Base-by-base conservation (phyloP, 2,797 vertebrate species). In the Chrosomus eos region DNA sequence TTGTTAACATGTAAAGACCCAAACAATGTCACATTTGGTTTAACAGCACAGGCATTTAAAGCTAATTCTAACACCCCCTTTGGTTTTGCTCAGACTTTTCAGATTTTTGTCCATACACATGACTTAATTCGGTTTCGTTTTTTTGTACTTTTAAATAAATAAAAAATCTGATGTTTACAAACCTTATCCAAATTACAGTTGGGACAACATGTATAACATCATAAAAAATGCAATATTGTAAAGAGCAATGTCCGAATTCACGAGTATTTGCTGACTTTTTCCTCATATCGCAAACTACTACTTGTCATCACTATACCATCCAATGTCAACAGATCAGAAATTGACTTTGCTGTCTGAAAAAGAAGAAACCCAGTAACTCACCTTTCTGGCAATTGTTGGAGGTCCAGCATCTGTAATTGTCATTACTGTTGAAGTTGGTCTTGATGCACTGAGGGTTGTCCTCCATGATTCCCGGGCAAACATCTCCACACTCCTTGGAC, bases 371-470 rank as follows among this genome's bases (percentile, higher is more conserved):
- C 23, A 66, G 28, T n/a, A 53, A 51, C 96, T 96, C 96, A 99
- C 98, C 98, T 97, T 99, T 98, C 96, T 99, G 98, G 93, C 98
- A 99, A 89, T 96, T 97, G 89, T 94, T 96, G 31, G 97, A 96
- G 31, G 97, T 97, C 98, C 98, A 99, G 93, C 98, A 99, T 90
- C 97, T 97, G 91, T 96, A 96, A 91, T 96, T 96, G 84, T 95
- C 95, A 79, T 97, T 96, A 0, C 96, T 95, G 58, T 96, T 97
- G 89, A 97, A 96, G 58, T 90, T 94, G 0, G 97, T 99, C 94
- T 94, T 96, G 90, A 95, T 93, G 11, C 98, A 99, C 87, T 94
- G 78, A 0, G 96, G 95, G 86, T 95, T 96, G 88, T 96, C 95
- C 90, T 98, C 96, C 94, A 96, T 94, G 43, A 97, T 94, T 64